These are phyloP conservation scores for Noturus placidus DNA, from an alignment of 2,113 vertebrate species.

Conservation along the genomic window DNA sequence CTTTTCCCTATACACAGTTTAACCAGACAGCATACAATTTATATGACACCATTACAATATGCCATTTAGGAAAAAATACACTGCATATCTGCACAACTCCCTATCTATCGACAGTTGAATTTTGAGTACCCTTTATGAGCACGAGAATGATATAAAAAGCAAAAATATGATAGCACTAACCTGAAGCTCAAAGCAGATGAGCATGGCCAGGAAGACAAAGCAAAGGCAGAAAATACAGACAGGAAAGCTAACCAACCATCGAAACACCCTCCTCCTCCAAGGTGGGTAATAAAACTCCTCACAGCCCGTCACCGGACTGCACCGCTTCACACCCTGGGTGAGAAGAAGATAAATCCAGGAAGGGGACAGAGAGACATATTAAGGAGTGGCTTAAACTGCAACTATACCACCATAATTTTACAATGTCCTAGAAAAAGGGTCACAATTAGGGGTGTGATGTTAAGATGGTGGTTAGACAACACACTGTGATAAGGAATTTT, in stretches of 20 bases:
- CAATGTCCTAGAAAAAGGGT: not conserved
- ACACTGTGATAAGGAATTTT: not conserved
- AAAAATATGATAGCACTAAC: slow-evolving; percentile 62
- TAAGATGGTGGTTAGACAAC: not conserved
- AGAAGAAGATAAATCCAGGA: not conserved
- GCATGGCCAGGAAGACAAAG: slow-evolving; percentile 93
- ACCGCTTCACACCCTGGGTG: slow-evolving; percentile 83
- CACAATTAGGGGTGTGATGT: not conserved
- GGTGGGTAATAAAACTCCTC: slow-evolving; percentile 95
- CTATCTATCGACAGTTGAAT: not conserved
- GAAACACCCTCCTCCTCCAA: slow-evolving; percentile 90
- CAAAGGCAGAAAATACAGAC: slow-evolving; percentile 88
- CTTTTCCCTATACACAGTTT: not conserved
- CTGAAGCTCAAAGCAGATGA: slow-evolving; percentile 97
- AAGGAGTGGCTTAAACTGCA: not conserved
- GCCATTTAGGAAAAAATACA: not conserved
- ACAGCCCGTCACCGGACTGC: slow-evolving; percentile 87
- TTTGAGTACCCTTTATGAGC: not conserved
- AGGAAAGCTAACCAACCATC: slow-evolving; percentile 91
- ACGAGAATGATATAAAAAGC: not conserved
- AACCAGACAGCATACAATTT: not conserved
- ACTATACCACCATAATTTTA: not conserved
- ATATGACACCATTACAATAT: not conserved
- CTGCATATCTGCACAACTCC: not conserved
- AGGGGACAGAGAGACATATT: not conserved